These are phyloP conservation scores for Carettochelys insculpta DNA, from an alignment of 2,113 vertebrate species.

Conservation along the genomic window DNA sequence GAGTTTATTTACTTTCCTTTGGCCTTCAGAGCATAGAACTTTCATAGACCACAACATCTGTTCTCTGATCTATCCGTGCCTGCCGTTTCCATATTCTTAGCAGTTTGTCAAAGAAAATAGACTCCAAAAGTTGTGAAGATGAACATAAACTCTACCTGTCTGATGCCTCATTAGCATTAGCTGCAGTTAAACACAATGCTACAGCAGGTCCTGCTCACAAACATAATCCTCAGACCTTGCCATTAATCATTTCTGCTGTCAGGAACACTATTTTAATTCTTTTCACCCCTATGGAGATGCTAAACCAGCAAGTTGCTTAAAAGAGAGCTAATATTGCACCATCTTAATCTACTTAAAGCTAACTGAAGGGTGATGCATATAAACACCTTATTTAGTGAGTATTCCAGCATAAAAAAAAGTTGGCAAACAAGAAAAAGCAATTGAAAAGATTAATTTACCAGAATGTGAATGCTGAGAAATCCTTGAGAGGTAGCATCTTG, in stretches of 20 bases:
- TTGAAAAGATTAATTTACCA: slow-evolving; percentile 39
- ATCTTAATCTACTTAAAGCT: slow-evolving; percentile 32
- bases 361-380: slow-evolving; percentile 10
- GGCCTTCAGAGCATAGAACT: neutral
- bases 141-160: neutral
- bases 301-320: neutral
- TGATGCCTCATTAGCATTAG: neutral
- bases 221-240: neutral
- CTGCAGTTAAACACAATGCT: neutral
- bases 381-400: slow-evolving; percentile 30
- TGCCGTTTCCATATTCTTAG: neutral
- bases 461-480: neutral
- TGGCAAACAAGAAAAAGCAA: slow-evolving; percentile 42
- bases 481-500: slow-evolving; percentile 15
- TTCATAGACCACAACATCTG: neutral
- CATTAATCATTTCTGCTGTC: slow-evolving; percentile 24
- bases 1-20: neutral
- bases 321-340: neutral
- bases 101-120: neutral
- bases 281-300: neutral
- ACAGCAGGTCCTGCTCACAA: neutral
- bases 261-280: slow-evolving; percentile 23
- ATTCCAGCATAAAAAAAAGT: neutral
- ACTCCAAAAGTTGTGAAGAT: neutral
- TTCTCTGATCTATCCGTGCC: neutral